A percentile compares a stretch with the other conserved stretches of the same genome.
phyloP scores from a whole-genome alignment of 2,888 invertebrate species.

The Hydriomena furcata region DNA sequence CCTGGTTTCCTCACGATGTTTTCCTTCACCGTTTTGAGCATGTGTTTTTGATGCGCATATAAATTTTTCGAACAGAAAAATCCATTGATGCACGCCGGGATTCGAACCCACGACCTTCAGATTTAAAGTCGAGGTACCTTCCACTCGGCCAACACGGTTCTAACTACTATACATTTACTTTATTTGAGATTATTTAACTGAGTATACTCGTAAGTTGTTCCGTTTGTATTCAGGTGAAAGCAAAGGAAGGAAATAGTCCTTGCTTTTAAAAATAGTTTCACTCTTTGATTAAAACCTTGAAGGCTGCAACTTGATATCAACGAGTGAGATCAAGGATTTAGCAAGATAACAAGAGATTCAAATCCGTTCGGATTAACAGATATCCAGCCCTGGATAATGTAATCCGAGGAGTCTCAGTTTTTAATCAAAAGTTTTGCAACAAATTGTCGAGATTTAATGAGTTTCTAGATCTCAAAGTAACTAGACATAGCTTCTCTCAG shows the following conservation, averaged over 20 bases:
- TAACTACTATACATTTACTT: no score
- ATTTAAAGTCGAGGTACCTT: no score
- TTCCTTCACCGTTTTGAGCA: no score
- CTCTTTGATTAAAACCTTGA: slow-evolving; percentile 4
- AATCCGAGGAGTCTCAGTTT: slow-evolving; percentile 6
- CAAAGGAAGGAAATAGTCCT: neutral
- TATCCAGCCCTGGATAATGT: slow-evolving; percentile 5
- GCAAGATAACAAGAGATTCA: slow-evolving; percentile 2
- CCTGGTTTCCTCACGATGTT: no score
- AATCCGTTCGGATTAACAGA: slow-evolving; percentile 4
- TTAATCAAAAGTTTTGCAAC: slow-evolving; percentile 16
- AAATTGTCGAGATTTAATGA: slow-evolving; percentile 18
- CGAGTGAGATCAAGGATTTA: slow-evolving; percentile 8
- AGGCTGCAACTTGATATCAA: neutral
- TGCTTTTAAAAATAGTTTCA: slow-evolving; percentile 3
- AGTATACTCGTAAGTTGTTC: no score
- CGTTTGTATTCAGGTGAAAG: no score
- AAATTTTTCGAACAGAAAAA: no score
- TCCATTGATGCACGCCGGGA: no score
- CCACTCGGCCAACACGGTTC: no score
- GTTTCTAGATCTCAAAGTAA: slow-evolving; percentile 7
- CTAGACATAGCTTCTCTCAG: neutral
- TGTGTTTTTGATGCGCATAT: no score
- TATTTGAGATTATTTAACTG: no score
- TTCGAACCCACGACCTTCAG: no score